phyloP scores from a whole-genome alignment of 2,888 invertebrate species.

The Drosophila phalerata region DNA sequence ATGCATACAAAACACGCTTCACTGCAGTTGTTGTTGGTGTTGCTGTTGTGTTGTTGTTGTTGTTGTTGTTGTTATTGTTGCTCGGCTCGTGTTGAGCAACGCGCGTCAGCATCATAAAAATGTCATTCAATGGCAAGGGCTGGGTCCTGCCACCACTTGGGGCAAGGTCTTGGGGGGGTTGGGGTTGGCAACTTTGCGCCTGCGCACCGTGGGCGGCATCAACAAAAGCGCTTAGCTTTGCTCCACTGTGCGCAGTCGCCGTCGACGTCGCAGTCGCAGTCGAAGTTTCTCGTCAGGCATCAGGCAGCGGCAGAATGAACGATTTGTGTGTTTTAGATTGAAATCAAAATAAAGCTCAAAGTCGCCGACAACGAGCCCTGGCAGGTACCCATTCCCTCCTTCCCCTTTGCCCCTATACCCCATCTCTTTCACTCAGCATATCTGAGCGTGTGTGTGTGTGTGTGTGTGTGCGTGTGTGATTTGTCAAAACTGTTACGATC shows the following conservation, averaged over 20 bases:
- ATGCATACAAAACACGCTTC: slow-evolving; percentile 76
- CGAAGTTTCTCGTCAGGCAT: slow-evolving; percentile 50
- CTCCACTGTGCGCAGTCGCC: slow-evolving; percentile 63
- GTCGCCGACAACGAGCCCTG: slow-evolving; percentile 61
- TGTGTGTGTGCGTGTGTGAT: slow-evolving; percentile 57
- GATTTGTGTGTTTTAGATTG: slow-evolving; percentile 82
- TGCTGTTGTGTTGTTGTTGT: slow-evolving; percentile 5
- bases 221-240: slow-evolving; percentile 15
- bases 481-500: slow-evolving; percentile 81
- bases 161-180: neutral
- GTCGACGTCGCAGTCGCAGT: slow-evolving; percentile 18
- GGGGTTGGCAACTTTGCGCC: neutral
- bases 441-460: slow-evolving; percentile 11
- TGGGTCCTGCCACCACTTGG: slow-evolving; percentile 39
- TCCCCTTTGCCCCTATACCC: neutral
- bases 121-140: slow-evolving; percentile 69
- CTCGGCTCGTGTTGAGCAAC: slow-evolving; percentile 72
- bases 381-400: slow-evolving; percentile 49
- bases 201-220: slow-evolving; percentile 44
- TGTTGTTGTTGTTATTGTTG: slow-evolving; percentile 32
- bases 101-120: slow-evolving; percentile 81
- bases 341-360: slow-evolving; percentile 81
- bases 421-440: slow-evolving; percentile 46
- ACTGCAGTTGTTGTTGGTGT: slow-evolving; percentile 34
- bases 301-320: slow-evolving; percentile 69